Base-by-base conservation (phyloP, 2,113 vertebrate genomes). In the Anhinga rufa region DNA sequence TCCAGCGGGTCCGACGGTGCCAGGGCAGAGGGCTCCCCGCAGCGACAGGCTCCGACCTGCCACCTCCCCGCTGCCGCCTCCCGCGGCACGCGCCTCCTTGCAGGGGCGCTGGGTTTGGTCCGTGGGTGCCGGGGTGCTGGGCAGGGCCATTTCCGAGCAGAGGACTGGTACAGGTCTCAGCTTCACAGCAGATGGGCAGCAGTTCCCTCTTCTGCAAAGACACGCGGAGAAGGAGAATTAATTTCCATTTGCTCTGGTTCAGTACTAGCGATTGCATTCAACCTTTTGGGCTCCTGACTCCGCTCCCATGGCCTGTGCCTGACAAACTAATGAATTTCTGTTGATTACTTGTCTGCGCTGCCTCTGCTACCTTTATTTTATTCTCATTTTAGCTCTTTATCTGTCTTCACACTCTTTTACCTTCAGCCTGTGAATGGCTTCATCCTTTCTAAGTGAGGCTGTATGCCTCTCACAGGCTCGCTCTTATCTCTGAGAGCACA, bases 61-160 rank as follows among this genome's bases (percentile, higher is more conserved):
- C 3, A 5, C n/a, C 34, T 57, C 36, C n/a, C 24, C 4, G 4
- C 34, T 7, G 48, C n/a, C 10, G 4, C 57, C 51, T n/a, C 26
- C 54, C 6, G 3, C 5, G 2, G 57, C 68, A 60, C 25, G 3
- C 4, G 4, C 4, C 54, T 51, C 36, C 42, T 52, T 10, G 6
- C 70, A 26, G 38, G 12, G 66, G 12, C 75, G 9, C 54, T 1
- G 17, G 8, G 13, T 3, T 7, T 18, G 25, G 17, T 12, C 25
- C 2, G 1, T 7, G 29, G 34, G 14, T 3, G 0, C 54, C 3
- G 2, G 54, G 76, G 36, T 6, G 2, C 1, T 0, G 21, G 61
- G 49, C 44, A 89, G 52, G 10, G 69, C 57, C 13, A 0, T 34
- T 28, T 31, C 74, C 1, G 3, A 74, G 78, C 71, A 31, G 66